Conservation (phyloP, 2,797 vertebrate species). For the Uromys caudimaculatus region DNA sequence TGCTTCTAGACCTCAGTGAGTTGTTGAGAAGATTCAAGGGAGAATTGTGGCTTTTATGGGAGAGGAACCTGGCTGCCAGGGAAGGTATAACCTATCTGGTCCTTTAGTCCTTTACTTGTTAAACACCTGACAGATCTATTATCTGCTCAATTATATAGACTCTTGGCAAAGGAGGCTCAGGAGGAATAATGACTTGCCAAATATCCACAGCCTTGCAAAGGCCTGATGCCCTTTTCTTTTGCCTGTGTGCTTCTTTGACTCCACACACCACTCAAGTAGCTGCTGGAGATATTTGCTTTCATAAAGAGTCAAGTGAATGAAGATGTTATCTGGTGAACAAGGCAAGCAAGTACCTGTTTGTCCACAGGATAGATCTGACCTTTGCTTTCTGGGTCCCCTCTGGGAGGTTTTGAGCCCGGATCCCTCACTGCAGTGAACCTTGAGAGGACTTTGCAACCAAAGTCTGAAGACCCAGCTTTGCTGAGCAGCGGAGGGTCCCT, state of each 20-base stretch:
- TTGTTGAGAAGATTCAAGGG: not conserved
- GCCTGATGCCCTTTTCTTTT: not conserved
- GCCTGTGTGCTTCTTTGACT: not conserved
- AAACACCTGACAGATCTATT: not conserved
- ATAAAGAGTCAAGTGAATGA: not conserved
- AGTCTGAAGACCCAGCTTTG: not conserved
- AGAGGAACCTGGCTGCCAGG: not conserved
- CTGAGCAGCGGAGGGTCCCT: not conserved
- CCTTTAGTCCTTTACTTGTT: not conserved
- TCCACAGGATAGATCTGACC: not conserved
- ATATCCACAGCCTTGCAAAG: not conserved
- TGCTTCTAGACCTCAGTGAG: not conserved
- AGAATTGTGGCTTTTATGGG: not conserved
- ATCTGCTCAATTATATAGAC: not conserved
- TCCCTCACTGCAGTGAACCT: not conserved
- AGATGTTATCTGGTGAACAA: not conserved
- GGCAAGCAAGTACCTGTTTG: not conserved
- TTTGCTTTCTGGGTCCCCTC: not conserved
- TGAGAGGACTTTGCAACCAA: not conserved
- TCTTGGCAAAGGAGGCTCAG: not conserved
- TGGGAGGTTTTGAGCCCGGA: not conserved
- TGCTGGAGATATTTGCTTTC: conserved; percentile 15
- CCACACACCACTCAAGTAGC: not conserved
- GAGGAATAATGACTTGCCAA: not conserved
- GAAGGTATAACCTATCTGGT: not conserved